A percentile compares a stretch with the other conserved stretches of the same genome.
Conservation (phyloP, 2,797 vertebrate genomes). For the Sebastiscus albofasciatus region DNA sequence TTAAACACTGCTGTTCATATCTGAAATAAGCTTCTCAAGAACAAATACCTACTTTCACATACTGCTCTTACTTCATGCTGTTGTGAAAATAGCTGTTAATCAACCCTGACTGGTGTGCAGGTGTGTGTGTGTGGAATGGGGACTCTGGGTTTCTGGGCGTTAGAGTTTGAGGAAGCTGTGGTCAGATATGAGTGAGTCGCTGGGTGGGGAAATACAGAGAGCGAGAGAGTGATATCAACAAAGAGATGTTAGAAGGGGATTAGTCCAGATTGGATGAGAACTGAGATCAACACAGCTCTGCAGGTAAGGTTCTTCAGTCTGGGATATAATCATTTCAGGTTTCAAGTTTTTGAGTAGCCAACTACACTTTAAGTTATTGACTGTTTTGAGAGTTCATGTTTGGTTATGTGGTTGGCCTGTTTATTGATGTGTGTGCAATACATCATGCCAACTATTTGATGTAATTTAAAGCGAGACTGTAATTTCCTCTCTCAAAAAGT, state of each 20-base stretch:
- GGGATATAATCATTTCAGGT: not conserved
- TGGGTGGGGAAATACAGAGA: not conserved
- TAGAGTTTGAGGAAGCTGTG: conserved; percentile 68
- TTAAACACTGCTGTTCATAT: not conserved
- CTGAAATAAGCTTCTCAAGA: not conserved
- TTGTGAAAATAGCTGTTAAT: conserved; percentile 2
- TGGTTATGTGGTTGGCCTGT: not conserved
- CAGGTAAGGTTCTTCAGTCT: conserved; percentile 44
- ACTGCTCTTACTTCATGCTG: not conserved
- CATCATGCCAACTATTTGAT: not conserved
- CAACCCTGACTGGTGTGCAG: not conserved
- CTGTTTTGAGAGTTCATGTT: not conserved
- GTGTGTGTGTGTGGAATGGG: not conserved
- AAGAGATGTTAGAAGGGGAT: not conserved
- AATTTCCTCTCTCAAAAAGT: no score
- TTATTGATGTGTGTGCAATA: not conserved
- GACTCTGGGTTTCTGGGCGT: conserved; percentile 12
- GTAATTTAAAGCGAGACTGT: not conserved
- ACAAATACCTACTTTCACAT: not conserved
- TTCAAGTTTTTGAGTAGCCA: not conserved
- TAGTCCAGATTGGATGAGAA: not conserved
- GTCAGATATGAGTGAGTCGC: conserved; percentile 7
- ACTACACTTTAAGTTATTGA: not conserved
- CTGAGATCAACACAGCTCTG: not conserved
- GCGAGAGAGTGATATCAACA: not conserved